Base-by-base conservation (phyloP, 1,140 invertebrate genomes). In the Dendrolimus punctatus region DNA sequence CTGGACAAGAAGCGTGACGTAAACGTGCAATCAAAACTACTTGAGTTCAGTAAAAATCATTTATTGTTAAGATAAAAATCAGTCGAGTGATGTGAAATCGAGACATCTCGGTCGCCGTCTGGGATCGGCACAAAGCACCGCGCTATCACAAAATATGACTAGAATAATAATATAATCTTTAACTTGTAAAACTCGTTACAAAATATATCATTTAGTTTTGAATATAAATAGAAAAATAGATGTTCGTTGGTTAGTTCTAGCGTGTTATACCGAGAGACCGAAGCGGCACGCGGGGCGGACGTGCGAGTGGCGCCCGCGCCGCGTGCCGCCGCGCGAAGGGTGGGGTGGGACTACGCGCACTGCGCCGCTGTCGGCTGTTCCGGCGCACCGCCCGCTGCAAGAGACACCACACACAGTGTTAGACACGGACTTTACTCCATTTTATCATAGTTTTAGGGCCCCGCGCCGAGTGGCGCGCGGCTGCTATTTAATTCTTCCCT, bases 341-440 rank as follows among this genome's bases (percentile, higher is more conserved):
- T 50, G 49, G 62, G 56, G 66, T 50, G 58, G 53, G 64, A 39
- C 83, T 86, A 87, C 77, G 87, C 85, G 84, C 85, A 85, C 84
- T 87, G 82, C 87, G 85, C 85, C 84, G 83, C 83, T 73, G 84
- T 75, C 71, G 83, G 83, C 75, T 85, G 77, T 86, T 87, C 75
- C 78, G 75, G 76, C 81, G 76, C 73, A 73, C 68, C 67, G 66
- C 72, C 79, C 85, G 84, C 87, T 88, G 87, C 74, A 88, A 88
- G 84, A 88, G 84, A 88, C 87, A 87, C 84, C 81, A 86, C 83
- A 86, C 76, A 68, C 77, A 80, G 75, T 68, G 84, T 87, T 87
- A 86, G 75, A 83, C 72, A 85, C 80, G 72, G 69, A 69, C 70
- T 83, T 80, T 81, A 78, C 70, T 61, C 53, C 67, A 60, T 55